Percentiles rank a stretch among this genome's conserved stretches.
phyloP scores from a whole-genome alignment of 2,797 vertebrate genomes.

The Micromesistius poutassou region DNA sequence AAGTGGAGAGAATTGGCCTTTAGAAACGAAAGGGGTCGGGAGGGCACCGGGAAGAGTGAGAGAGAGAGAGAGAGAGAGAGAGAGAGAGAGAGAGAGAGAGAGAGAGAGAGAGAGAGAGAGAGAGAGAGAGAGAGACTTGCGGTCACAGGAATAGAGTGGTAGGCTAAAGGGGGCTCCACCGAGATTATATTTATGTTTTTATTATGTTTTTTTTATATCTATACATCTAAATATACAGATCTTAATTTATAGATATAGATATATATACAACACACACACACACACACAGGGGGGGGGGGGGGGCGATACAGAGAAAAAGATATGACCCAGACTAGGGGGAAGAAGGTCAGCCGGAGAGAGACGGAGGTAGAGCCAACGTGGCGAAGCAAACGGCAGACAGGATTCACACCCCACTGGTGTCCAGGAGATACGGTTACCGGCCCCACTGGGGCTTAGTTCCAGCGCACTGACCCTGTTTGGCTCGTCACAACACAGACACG shows the following conservation, averaged over 20 bases:
- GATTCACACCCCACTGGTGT: constrained; percentile 26
- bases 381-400: not conserved
- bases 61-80: not conserved
- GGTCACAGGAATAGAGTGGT: no score
- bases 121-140: not conserved
- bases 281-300: no score
- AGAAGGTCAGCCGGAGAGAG: not conserved
- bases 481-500: not conserved
- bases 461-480: not conserved
- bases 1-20: constrained; percentile 55
- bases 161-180: no score
- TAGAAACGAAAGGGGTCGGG: constrained; percentile 3
- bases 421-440: constrained; percentile 16
- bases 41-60: not conserved
- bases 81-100: not conserved
- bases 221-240: no score
- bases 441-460: constrained; percentile 12
- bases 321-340: no score
- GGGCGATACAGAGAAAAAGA: no score
- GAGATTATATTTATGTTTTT: no score
- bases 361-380: not conserved
- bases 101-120: not conserved
- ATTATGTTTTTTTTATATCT: no score
- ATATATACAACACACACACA: no score
- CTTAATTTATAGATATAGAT: no score